These are phyloP conservation scores for Brachylomia viminalis DNA, from an alignment of 2,888 invertebrate species.

Conservation along the genomic window DNA sequence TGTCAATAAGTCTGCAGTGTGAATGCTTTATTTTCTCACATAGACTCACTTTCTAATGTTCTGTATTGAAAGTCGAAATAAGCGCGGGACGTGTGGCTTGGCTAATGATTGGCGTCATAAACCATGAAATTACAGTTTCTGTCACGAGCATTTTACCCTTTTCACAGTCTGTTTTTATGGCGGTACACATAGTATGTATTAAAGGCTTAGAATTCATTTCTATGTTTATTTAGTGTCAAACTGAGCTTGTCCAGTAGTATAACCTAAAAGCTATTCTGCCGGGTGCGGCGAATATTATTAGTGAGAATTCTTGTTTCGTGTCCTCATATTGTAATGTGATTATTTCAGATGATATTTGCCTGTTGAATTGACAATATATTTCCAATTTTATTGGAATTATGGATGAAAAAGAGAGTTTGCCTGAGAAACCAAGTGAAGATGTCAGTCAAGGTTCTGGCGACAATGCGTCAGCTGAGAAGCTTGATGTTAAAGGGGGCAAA, in stretches of 20 bases:
- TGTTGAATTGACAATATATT: constrained; percentile 66
- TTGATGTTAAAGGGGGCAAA: constrained; percentile 38
- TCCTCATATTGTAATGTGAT: constrained; percentile 11
- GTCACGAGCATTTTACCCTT: constrained; percentile 17
- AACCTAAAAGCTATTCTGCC: constrained; percentile 85
- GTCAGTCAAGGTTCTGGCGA: constrained; percentile 63
- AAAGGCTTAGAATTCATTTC: constrained; percentile 2
- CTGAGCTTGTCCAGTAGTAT: constrained; percentile 66
- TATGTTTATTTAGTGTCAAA: constrained; percentile 46
- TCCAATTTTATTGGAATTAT: constrained; percentile 80
- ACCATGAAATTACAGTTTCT: constrained; percentile 62
- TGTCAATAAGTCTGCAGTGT: neutral
- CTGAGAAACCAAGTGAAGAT: constrained; percentile 72
- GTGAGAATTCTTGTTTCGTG: constrained; percentile 33
- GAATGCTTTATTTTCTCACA: neutral
- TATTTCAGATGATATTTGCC: constrained; percentile 80
- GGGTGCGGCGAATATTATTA: constrained; percentile 74
- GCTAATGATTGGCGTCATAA: constrained; percentile 79
- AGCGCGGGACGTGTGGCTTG: constrained; percentile 87
- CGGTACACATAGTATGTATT: neutral
- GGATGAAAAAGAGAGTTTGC: constrained; percentile 82
- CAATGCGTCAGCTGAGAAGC: constrained; percentile 43
- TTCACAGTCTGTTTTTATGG: constrained; percentile 3
- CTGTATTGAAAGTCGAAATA: constrained; percentile 70
- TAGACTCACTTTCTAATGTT: constrained; percentile 3